These are phyloP conservation scores for Paramisgurnus dabryanus DNA, from an alignment of 2,113 vertebrate species.

Conservation along the genomic window DNA sequence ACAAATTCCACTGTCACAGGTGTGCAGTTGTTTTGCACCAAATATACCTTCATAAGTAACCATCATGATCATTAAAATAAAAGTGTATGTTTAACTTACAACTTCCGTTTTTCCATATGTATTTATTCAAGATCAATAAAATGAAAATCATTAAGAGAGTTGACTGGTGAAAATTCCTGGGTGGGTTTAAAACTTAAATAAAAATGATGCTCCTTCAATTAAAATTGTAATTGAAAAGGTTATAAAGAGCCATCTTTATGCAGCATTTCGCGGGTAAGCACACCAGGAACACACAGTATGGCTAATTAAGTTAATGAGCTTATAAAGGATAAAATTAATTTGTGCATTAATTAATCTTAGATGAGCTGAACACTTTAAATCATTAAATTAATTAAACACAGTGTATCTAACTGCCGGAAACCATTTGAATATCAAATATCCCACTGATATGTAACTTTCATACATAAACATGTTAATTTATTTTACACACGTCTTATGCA, in stretches of 20 bases:
- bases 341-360: slow-evolving; percentile 5
- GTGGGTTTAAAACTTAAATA: neutral
- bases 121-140: no score
- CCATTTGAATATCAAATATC: neutral
- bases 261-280: neutral
- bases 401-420: neutral
- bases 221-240: neutral
- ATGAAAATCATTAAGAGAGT: no score
- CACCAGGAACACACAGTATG: neutral
- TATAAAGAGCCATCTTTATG: neutral
- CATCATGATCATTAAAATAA: no score
- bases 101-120: no score
- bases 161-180: no score
- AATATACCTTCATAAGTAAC: no score
- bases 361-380: neutral
- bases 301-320: neutral
- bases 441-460: neutral
- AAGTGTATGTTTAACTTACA: no score
- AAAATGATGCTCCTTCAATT: neutral
- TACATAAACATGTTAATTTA: neutral
- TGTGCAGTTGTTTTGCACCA: no score
- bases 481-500: neutral
- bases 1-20: no score
- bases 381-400: neutral
- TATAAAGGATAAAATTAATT: neutral